A percentile compares a stretch with the other conserved stretches of the same genome.
Evolutionary conservation across 1,140 invertebrate genomes (phyloP).

Genomic region (Cotesia vestalis): DNA sequence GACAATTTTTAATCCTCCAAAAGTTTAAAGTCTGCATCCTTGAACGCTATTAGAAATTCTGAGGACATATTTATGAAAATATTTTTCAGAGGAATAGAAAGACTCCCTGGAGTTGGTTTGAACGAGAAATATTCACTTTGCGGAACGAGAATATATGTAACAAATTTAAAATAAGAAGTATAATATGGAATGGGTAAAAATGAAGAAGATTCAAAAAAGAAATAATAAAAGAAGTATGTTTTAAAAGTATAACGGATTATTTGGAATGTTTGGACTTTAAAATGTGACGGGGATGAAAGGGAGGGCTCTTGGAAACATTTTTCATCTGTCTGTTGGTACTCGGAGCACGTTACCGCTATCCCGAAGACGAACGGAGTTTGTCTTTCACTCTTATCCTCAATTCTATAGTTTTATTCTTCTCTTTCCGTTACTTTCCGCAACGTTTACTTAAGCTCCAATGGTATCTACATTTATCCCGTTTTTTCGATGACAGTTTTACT

Average conservation of each 20-base stretch:
- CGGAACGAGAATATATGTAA: background rate
- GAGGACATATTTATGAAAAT: background rate
- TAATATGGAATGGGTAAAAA: background rate
- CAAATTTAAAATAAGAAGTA: constrained; percentile 9
- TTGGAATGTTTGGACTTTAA: constrained; percentile 29
- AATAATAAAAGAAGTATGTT: background rate
- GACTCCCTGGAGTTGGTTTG: background rate
- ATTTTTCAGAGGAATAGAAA: background rate
- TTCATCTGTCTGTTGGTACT: constrained; percentile 38
- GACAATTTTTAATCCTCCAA: too few species aligned
- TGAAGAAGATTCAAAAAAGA: background rate
- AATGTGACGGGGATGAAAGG: constrained; percentile 31
- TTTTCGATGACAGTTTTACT: constrained; percentile 11
- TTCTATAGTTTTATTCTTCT: constrained; percentile 12
- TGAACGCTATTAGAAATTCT: too few species aligned
- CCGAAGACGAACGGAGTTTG: constrained; percentile 32
- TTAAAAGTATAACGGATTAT: constrained; percentile 13
- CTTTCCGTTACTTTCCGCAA: constrained; percentile 1
- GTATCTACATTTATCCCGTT: constrained; percentile 2
- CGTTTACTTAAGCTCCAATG: constrained; percentile 22
- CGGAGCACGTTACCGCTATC: constrained; percentile 40
- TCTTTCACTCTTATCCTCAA: constrained; percentile 13
- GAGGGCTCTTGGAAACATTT: constrained; percentile 39
- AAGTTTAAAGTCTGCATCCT: too few species aligned
- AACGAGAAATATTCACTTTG: background rate